These are phyloP conservation scores for Lagodon rhomboides DNA, from an alignment of 2,797 vertebrate genomes.

Conservation along the genomic window DNA sequence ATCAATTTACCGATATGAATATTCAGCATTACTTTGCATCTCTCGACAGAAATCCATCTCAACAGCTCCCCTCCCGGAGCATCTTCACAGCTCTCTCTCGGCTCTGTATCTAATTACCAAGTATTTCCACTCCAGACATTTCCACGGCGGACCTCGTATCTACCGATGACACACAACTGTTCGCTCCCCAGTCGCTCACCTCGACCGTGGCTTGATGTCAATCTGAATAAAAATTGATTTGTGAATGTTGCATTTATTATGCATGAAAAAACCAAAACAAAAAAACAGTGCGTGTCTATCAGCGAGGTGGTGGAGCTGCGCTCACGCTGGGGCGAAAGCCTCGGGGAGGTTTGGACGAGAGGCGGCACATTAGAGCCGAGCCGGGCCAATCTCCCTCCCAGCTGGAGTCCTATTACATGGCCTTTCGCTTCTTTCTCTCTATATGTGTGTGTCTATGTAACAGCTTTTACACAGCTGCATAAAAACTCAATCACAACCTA, in stretches of 20 bases:
- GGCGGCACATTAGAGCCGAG: constrained; percentile 40
- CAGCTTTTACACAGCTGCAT: constrained; percentile 47
- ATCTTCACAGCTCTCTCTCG: constrained; percentile 27
- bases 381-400: constrained; percentile 56
- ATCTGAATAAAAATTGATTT: constrained; percentile 52
- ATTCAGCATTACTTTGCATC: constrained; percentile 62
- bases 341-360: constrained; percentile 37
- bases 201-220: constrained; percentile 39
- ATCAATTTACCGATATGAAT: constrained; percentile 60
- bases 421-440: constrained; percentile 38
- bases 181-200: no score
- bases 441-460: constrained; percentile 21
- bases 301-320: constrained; percentile 5
- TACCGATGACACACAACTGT: constrained; percentile 26
- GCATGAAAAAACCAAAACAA: not conserved
- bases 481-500: constrained; percentile 53
- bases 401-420: constrained; percentile 58
- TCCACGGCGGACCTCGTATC: constrained; percentile 32
- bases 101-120: constrained; percentile 50
- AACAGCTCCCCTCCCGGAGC: constrained; percentile 29
- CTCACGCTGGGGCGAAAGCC: constrained; percentile 34
- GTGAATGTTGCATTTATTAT: constrained; percentile 56
- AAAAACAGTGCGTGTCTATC: not conserved
- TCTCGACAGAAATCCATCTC: constrained; percentile 61
- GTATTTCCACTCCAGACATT: constrained; percentile 28